A percentile compares a stretch with the other conserved stretches of the same genome.
Conservation (phyloP, 2,113 vertebrate species). For the Corythoichthys haematopterus region DNA sequence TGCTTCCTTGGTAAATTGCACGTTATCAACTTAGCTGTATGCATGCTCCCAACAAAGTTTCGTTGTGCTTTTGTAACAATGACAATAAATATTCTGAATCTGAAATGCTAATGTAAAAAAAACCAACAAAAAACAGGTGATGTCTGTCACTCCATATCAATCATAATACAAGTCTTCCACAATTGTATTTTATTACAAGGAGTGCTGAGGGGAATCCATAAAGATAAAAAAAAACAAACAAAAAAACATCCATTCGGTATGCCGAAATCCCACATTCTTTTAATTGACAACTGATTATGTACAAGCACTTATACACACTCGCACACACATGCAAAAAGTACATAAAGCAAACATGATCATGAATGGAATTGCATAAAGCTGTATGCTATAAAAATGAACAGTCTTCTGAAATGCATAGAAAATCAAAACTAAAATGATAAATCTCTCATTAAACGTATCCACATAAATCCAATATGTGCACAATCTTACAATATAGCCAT, state of each 20-base stretch:
- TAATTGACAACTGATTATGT: conserved; percentile 55
- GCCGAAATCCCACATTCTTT: conserved; percentile 45
- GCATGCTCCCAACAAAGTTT: too few relatives aligned
- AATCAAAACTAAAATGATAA: conserved; percentile 61
- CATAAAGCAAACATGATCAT: conserved; percentile 35
- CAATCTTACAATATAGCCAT: conserved; percentile 52
- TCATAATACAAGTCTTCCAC: neutral
- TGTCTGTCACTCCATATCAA: neutral
- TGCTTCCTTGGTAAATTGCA: conserved; percentile 26
- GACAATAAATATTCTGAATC: too few relatives aligned
- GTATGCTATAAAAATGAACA: conserved; percentile 52
- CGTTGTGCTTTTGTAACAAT: too few relatives aligned
- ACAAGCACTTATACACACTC: conserved; percentile 36
- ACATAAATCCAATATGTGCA: conserved; percentile 58
- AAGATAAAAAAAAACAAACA: conserved; percentile 38
- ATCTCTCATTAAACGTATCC: conserved; percentile 58
- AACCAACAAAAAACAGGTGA: too few relatives aligned
- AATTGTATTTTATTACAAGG: conserved; percentile 9
- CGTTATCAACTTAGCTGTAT: too few relatives aligned
- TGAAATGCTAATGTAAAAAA: too few relatives aligned
- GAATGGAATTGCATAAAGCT: conserved; percentile 58
- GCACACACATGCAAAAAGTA: conserved; percentile 29
- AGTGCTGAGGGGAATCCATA: conserved; percentile 47
- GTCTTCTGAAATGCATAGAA: conserved; percentile 67
- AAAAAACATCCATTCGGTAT: conserved; percentile 19